Conservation (phyloP, 2,797 vertebrate genomes). For the Dicrostonyx torquatus region DNA sequence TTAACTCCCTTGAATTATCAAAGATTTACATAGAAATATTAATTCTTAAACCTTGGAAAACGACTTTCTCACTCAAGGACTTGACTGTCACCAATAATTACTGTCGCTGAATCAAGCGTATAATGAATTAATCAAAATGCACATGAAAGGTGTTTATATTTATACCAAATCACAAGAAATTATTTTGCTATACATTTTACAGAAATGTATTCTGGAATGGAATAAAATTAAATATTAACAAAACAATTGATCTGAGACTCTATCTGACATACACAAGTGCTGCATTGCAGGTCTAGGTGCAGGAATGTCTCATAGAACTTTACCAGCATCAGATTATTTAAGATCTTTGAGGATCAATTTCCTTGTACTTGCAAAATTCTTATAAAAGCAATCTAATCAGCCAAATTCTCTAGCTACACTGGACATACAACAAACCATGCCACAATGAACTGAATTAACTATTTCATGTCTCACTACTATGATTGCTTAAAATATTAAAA, state of each 20-base stretch:
- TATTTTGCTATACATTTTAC: constrained; percentile 39
- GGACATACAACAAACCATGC: background rate
- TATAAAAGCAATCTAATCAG: background rate
- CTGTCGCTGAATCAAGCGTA: constrained; percentile 17
- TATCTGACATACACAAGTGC: background rate
- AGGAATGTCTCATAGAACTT: background rate
- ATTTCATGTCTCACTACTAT: background rate
- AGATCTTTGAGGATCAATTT: background rate
- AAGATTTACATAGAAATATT: background rate
- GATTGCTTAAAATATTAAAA: background rate
- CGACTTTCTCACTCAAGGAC: background rate
- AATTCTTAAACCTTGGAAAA: background rate
- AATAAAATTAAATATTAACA: constrained; percentile 23
- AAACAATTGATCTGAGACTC: background rate
- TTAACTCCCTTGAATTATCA: constrained; percentile 1
- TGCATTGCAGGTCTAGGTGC: too few relatives aligned
- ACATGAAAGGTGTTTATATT: constrained; percentile 19
- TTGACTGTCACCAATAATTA: constrained; percentile 1
- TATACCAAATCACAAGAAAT: background rate
- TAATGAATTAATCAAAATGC: constrained; percentile 36
- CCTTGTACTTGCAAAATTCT: background rate
- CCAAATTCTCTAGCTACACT: background rate
- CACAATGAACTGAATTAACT: background rate
- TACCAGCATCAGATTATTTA: background rate
- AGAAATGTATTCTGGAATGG: background rate